Conservation (phyloP, 2,888 invertebrate genomes). For the Ganaspis brasiliensis region DNA sequence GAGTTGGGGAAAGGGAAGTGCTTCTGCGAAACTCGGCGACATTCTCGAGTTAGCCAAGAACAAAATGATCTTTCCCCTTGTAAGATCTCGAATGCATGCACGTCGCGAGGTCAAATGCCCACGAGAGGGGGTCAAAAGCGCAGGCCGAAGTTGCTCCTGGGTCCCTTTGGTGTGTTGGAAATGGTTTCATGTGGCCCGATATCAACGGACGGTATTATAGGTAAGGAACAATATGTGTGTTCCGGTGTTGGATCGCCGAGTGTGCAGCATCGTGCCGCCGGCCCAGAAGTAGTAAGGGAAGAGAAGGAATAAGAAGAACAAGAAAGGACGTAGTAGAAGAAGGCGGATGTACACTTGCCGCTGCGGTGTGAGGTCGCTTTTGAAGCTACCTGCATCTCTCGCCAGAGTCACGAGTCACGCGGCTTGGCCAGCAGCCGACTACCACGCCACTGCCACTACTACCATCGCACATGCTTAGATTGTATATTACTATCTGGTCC, state of each 20-base stretch:
- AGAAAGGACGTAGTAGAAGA: conserved; percentile 57
- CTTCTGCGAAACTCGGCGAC: conserved; percentile 42
- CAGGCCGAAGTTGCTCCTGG: conserved; percentile 45
- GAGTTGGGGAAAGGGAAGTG: conserved; percentile 4
- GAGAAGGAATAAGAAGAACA: conserved; percentile 42
- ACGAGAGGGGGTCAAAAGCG: conserved; percentile 62
- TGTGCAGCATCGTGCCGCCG: conserved; percentile 55
- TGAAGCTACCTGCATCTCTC: conserved; percentile 66
- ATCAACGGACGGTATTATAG: conserved; percentile 38
- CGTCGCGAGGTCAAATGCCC: conserved; percentile 63
- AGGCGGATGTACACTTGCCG: conserved; percentile 67
- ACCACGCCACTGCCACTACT: conserved; percentile 51
- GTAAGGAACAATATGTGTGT: conserved; percentile 47
- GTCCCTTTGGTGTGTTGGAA: conserved; percentile 59
- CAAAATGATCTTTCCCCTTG: conserved; percentile 47
- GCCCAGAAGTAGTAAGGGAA: conserved; percentile 49
- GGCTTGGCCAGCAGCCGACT: conserved; percentile 46
- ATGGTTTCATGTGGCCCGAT: conserved; percentile 61
- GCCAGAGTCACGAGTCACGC: conserved; percentile 61
- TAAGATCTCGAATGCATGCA: conserved; percentile 57
- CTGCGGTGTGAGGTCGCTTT: conserved; percentile 63
- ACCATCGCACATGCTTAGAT: conserved; percentile 47
- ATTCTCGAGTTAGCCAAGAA: conserved; percentile 35
- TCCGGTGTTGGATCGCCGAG: too few relatives aligned
- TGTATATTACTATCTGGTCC: conserved; percentile 46